Evolutionary conservation across 1,140 invertebrate species (phyloP).

Genomic region (Pseudomyrmex sp.): DNA sequence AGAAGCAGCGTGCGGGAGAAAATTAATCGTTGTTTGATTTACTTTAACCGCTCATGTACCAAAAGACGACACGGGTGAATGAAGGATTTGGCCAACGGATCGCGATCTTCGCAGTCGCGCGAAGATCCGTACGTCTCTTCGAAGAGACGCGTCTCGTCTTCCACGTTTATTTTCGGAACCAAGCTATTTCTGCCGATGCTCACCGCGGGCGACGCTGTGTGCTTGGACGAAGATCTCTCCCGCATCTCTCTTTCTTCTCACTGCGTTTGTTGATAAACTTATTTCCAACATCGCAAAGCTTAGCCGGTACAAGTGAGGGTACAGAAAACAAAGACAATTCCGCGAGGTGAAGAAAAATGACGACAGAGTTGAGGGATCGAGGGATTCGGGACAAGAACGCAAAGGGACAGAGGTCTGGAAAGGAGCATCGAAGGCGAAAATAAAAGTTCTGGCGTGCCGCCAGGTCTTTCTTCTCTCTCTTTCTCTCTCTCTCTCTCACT

Average conservation of each 20-base stretch:
- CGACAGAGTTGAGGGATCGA: slow-evolving; percentile 59
- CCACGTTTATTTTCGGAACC: slow-evolving; percentile 67
- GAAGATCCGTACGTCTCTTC: slow-evolving; percentile 34
- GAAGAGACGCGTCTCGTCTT: slow-evolving; percentile 61
- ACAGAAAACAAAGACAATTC: not conserved
- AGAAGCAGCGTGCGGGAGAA: not conserved
- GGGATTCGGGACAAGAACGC: slow-evolving; percentile 10
- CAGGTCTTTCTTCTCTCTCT: slow-evolving; percentile 64
- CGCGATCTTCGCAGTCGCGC: slow-evolving; percentile 14
- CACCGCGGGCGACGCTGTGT: slow-evolving; percentile 45
- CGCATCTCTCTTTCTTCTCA: slow-evolving; percentile 9
- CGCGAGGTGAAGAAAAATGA: slow-evolving; percentile 61
- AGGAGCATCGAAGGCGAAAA: slow-evolving; percentile 44
- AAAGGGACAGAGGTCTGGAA: slow-evolving; percentile 35
- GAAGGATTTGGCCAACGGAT: slow-evolving; percentile 25
- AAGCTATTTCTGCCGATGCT: slow-evolving; percentile 66
- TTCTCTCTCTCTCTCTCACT: slow-evolving; percentile 41
- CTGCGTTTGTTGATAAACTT: slow-evolving; percentile 77
- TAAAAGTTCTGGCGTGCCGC: slow-evolving; percentile 72
- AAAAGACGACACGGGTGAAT: slow-evolving; percentile 40
- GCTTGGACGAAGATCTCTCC: slow-evolving; percentile 56
- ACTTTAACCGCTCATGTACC: not conserved
- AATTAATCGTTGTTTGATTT: slow-evolving; percentile 2
- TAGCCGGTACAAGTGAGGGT: slow-evolving; percentile 16
- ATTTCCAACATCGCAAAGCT: slow-evolving; percentile 67